Base-by-base conservation (phyloP, 2,113 vertebrate genomes). In the Ornithorhynchus anatinus region DNA sequence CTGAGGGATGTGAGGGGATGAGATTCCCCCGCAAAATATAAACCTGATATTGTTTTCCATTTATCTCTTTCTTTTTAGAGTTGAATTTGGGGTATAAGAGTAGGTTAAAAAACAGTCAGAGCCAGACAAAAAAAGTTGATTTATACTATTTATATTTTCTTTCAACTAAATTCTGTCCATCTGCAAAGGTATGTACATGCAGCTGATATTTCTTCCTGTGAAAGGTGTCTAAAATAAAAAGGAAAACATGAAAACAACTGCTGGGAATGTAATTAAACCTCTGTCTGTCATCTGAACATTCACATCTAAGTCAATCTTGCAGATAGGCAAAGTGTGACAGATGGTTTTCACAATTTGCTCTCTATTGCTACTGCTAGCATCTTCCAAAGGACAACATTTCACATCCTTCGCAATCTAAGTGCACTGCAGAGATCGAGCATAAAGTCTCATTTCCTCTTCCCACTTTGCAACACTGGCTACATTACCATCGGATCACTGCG, bases 161-260 rank as follows among this genome's bases (percentile, higher is more conserved):
- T n/a, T n/a, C n/a, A n/a, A n/a, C n/a, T n/a, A 3, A 20, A 31
- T 70, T 70, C 59, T 71, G 69, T 29, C 76, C 76, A 60, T 77
- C 47, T 47, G 4, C 33, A 67, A 67, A 47, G 59, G 54, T 14
- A 17, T 40, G 50, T 6, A 23, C 2, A 25, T 38, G 35, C 59
- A 36, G 59, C 13, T 27, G 25, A 63, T 56, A 25, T 32, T 59
- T 66, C 8, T 73, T 11, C n/a, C 23, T 67, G 22, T 38, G 62
- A 72, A 59, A 61, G 59, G 25, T 64, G 5, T 57, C 52, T 43
- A 36, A 16, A 72, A 25, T 42, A 40, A 53, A 56, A 10, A 63
- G 8, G 12, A 65, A 38, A 61, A 64, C 43, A 3, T 69, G 27
- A 63, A 72, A 73, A 15, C 13, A 37, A 35, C 8, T 56, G 5